These are phyloP conservation scores for Oreocharis arfaki DNA, from an alignment of 2,113 vertebrate species.

Conservation along the genomic window DNA sequence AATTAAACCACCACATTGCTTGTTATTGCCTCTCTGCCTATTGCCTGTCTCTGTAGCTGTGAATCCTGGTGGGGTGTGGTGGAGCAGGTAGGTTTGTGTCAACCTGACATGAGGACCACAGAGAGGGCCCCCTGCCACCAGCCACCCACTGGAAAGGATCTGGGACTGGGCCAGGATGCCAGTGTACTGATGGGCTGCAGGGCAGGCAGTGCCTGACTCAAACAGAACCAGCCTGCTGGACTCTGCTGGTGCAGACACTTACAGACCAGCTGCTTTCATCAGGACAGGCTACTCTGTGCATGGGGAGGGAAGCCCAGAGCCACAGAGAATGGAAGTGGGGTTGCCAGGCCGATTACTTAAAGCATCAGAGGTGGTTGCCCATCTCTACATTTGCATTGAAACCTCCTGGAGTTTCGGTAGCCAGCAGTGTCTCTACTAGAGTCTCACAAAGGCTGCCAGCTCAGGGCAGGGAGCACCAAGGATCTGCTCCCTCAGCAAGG, in stretches of 20 bases:
- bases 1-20: neutral
- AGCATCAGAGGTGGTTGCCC: neutral
- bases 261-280: neutral
- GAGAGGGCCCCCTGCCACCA: neutral
- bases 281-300: neutral
- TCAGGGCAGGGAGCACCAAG: neutral
- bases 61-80: neutral
- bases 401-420: neutral
- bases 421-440: neutral
- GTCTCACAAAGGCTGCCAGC: neutral
- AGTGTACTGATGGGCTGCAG: neutral
- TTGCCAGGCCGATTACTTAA: neutral
- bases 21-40: rapidly evolving
- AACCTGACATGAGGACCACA: neutral
- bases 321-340: neutral
- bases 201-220: neutral
- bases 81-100: neutral
- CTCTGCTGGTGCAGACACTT: neutral
- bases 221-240: neutral
- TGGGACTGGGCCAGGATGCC: neutral
- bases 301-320: neutral
- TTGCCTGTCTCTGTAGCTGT: neutral
- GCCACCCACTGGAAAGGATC: neutral
- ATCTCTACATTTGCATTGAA: neutral
- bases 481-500: neutral